Percentiles rank a stretch among this genome's conserved stretches.
phyloP scores from a whole-genome alignment of 2,113 vertebrate genomes.

The Nesoenas mayeri region DNA sequence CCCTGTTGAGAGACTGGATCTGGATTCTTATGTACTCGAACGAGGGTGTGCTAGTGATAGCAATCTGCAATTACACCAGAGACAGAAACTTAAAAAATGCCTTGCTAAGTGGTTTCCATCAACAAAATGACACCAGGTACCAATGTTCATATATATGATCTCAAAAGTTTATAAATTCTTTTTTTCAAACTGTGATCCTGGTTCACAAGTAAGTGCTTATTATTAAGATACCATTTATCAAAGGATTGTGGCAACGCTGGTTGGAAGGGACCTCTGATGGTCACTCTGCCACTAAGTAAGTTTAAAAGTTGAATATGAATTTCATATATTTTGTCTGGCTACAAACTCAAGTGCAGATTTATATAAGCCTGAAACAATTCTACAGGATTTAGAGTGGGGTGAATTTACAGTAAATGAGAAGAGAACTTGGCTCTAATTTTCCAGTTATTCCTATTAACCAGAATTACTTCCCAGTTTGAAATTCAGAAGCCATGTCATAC shows the following conservation, averaged over 20 bases:
- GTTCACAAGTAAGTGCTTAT: background rate
- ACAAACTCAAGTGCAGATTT: background rate
- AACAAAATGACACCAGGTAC: background rate
- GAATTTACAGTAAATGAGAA: background rate
- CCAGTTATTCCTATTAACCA: background rate
- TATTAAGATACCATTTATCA: background rate
- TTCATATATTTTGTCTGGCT: background rate
- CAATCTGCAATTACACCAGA: slow-evolving; percentile 45
- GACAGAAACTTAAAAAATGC: background rate
- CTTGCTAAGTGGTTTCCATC: background rate
- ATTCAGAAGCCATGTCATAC: background rate
- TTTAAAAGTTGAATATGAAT: background rate
- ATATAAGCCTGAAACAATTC: background rate
- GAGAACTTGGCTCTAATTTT: background rate
- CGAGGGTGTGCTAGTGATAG: slow-evolving; percentile 53
- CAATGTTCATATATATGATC: accelerated
- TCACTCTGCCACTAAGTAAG: background rate
- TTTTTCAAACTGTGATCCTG: background rate
- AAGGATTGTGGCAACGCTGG: background rate
- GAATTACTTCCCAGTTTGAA: background rate
- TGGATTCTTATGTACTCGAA: slow-evolving; percentile 19
- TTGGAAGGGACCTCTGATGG: background rate
- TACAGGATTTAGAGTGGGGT: background rate
- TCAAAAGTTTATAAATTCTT: background rate
- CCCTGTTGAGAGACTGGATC: slow-evolving; percentile 44